Evolutionary conservation across 2,797 vertebrate species (phyloP), one percentile per base, ranked within the genome.

Genomic region (Ibycter americanus): DNA sequence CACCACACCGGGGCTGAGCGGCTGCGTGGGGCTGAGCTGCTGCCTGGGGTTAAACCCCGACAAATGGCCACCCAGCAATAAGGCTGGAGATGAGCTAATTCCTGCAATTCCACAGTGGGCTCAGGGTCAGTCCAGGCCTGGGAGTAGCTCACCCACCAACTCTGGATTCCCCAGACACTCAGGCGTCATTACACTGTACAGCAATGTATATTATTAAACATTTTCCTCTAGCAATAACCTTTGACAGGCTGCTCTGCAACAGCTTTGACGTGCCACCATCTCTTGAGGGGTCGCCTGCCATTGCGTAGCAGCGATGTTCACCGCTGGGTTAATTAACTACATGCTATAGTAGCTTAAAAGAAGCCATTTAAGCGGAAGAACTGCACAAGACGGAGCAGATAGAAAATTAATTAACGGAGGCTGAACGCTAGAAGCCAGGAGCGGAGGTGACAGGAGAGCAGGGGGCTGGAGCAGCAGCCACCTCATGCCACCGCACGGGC

Each of bases 221-320:
- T 38, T 51, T 68, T 23, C 23, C 49, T 55, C 22, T 7, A 40
- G 40, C 40, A 44, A 49, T 13, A 36, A 42, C 55, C 42, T 56
- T 38, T 40, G 66, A 26, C 23, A 21, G 16, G 62, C 44, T 42
- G 54, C 66, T 56, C 72, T 21, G 51, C 51, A 4, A 22, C 6
- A 5, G 16, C 12, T 65, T 25, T 12, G 0, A 71, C 19, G 66
- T 2, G 47, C 36, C n/a, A 17, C 20, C 8, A 1, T 5, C 54
- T 26, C 10, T 1, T 11, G 62, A 34, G 26, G 54, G 55, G 23
- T 55, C 22, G 40, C 25, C 54, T 18, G 61, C 47, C 19, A 4
- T 3, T 5, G 46, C 6, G 4, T 58, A n/a, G 21, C 25, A 29
- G 80, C 38, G 1, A 38, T 15, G 29, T 46, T 78, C 14, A 20